Base-by-base conservation (phyloP, 2,113 vertebrate species). In the Leptocoma aspasia region DNA sequence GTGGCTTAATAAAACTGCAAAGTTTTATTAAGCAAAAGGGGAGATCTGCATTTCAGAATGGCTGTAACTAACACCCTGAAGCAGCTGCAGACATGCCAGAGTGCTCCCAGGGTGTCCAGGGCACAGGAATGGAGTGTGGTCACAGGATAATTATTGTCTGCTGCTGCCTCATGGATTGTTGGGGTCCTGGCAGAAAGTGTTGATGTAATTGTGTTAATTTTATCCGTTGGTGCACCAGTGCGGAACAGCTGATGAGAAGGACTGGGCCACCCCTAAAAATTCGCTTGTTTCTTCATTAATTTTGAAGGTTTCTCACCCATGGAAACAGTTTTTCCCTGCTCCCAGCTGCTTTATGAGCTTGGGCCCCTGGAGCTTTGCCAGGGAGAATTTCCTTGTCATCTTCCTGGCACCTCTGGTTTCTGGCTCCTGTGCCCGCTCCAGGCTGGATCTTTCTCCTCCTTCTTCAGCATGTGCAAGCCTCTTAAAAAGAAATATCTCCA, bases 211-310 rank as follows among this genome's bases (percentile, higher is more conserved):
- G 86, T 11, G 80, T 82, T 94, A 84, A 68, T 97, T 96, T 97
- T 95, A 90, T 94, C 91, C n/a, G 0, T 45, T 81, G 57, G 54
- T 83, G 95, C 82, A 49, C 42, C 71, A 70, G 31, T 78, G 45
- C 64, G 4, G 35, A 96, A 76, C 95, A 95, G 96, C 96, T 96
- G 94, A 92, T 92, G 94, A 96, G 90, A 78, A 76, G 86, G 85
- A 26, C 84, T 83, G 81, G 41, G 35, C 59, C 41, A 37, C 19
- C 37, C 61, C 57, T n/a, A 45, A 45, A 45, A 76, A 31, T 22
- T 79, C 24, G 8, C 49, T 71, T 39, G 13, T 37, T 71, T 45
- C 37, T 45, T 30, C n/a, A 22, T 82, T 31, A 28, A n/a, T 82
- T 44, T 42, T 15, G 53, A 90, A 91, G 54, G 71, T 94, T 96